Evolutionary conservation across 2,113 vertebrate genomes (phyloP), one percentile per base, ranked within the genome.

Genomic region (Myrmecobius fasciatus): DNA sequence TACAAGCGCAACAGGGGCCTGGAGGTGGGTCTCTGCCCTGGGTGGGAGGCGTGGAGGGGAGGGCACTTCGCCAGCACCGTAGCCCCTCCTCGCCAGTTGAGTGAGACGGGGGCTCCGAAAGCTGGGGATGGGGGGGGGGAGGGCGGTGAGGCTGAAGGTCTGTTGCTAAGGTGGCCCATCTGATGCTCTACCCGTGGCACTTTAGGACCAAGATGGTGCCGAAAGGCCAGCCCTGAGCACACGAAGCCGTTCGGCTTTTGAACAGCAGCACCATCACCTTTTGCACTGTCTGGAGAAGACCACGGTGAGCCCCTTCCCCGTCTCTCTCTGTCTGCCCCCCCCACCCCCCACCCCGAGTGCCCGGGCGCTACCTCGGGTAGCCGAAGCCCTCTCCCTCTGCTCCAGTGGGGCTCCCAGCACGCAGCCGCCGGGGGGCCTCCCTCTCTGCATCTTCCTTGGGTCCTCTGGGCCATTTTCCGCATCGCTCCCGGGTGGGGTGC

Each of bases 261-360:
- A 99, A 92, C 98, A 99, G 91, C 99, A 99, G 94, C 99, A 99
- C 94, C 98, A 99, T 95, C 99, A 99, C 96, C 98, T 99, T 95
- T 98, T 99, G 95, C 99, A 99, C 92, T 99, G 99, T 96, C 98
- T 99, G 97, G 99, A 99, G 98, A 99, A 99, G 96, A 99, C 99
- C 0, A 99, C 99, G 95, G 99, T 99, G 95, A 99, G 98, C 60
- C 91, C 52, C 56, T 60, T 60, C 11, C 28, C 28, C 12, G 12
- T 1, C 0, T 12, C 31, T 67, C 60, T 31, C 31, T 67, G 56
- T 1, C 56, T 12, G 26, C 9, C 54, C 54, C 7, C 22, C 56
- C 52, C 52, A 10, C 3, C 20, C 52, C 52, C 52, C 52, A 9
- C 49, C 49, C 7, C 22, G 22, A 54, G 5, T 88, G 2, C 75